Evolutionary conservation across 2,888 invertebrate genomes (phyloP).

Genomic region (Sphaerophoria taeniata): DNA sequence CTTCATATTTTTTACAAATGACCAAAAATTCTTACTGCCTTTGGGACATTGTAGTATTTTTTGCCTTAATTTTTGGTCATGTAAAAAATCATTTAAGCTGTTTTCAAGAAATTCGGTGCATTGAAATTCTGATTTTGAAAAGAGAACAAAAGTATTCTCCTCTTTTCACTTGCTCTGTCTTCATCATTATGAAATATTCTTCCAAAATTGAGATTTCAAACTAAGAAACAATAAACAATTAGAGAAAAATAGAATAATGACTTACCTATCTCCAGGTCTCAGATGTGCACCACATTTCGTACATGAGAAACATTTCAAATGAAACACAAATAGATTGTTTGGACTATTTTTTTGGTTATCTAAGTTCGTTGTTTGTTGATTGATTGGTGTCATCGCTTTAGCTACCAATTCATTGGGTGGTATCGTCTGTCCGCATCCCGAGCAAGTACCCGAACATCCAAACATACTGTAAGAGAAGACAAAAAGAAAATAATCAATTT

Average conservation of each 20-base stretch:
- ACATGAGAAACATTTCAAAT: slow-evolving; percentile 97
- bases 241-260: background rate
- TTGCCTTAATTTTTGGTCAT: no score
- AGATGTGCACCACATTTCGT: slow-evolving; percentile 95
- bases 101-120: no score
- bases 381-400: slow-evolving; percentile 84
- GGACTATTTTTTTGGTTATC: slow-evolving; percentile 84
- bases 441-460: slow-evolving; percentile 94
- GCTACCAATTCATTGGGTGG: slow-evolving; percentile 97
- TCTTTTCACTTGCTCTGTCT: no score
- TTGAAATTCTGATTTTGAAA: no score
- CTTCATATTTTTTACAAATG: no score
- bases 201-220: background rate
- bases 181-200: no score
- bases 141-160: no score
- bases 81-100: no score
- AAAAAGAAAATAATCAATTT: slow-evolving; percentile 59
- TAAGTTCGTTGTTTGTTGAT: slow-evolving; percentile 80
- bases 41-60: no score
- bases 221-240: background rate
- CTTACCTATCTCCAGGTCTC: slow-evolving; percentile 94
- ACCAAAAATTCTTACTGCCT: no score
- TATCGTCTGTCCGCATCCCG: slow-evolving; percentile 95
- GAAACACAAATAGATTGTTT: slow-evolving; percentile 90
- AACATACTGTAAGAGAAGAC: slow-evolving; percentile 89